Base-by-base conservation (phyloP, 2,797 vertebrate species). In the Melanotaenia pygmaea region DNA sequence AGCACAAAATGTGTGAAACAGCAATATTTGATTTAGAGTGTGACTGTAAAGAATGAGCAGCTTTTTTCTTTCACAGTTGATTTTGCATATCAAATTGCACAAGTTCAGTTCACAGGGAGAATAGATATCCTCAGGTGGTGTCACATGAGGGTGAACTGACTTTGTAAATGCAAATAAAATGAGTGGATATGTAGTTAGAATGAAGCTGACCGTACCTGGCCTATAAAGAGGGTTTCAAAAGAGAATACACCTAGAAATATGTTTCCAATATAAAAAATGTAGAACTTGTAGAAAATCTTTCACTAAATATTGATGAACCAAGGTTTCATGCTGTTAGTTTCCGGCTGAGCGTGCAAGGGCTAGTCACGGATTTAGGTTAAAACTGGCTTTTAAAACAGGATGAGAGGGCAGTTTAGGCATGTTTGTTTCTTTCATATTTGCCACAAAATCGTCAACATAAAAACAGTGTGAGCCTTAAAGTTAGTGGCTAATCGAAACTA, bases 1-100 rank as follows among this genome's bases (percentile, higher is more conserved):
- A 16, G 64, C 26, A 70, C 40, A 74, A 76, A 58, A 76, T 28
- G 67, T 70, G 10, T 50, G 20, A 70, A 38, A 64, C 3, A 45
- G 30, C 26, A 0, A 60, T 5, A 20, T 54, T 24, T 40, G 26
- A 12, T 76, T 40, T 5, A 24, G 7, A 13, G 0, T 16, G 4
- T 20, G 56, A 54, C 7, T 38, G 30, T 6, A 58, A 72, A 62
- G 53, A 65, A 60, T 12, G 9, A 10, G 11, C 43, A 66, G 24
- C 1, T 37, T 35, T 12, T 34, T 22, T 43, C 28, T n/a, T 43
- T 58, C 45, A 64, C 43, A 13, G 10, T 11, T 5, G 0, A 40
- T 28, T 53, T 69, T 37, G 22, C 40, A 67, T 38, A 54, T 51
- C 32, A 6, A 50, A 20, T 22, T 35, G 34, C 24, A 28, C 26